phyloP scores from a whole-genome alignment of 2,113 vertebrate genomes.

The Malurus elegans region DNA sequence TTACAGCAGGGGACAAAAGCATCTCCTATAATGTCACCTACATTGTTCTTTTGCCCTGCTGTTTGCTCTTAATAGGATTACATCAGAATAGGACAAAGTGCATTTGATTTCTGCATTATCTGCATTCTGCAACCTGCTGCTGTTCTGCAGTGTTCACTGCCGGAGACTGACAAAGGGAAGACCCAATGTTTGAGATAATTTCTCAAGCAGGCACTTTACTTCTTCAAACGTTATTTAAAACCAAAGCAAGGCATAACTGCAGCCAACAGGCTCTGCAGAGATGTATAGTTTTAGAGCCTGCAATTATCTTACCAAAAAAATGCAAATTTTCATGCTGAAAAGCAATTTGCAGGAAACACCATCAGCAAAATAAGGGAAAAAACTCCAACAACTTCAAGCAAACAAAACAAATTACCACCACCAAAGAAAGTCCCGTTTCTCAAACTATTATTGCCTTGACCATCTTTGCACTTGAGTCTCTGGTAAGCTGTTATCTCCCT shows the following conservation, averaged over 20 bases:
- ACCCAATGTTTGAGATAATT: not conserved
- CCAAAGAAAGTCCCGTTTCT: accelerated
- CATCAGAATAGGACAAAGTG: not conserved
- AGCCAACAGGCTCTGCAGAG: not conserved
- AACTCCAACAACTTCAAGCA: not conserved
- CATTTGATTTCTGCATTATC: constrained; percentile 8
- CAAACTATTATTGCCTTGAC: not conserved
- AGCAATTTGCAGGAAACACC: not conserved
- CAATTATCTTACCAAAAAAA: not conserved
- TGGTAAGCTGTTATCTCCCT: not conserved
- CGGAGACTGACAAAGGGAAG: not conserved
- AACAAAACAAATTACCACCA: not conserved
- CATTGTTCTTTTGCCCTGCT: not conserved
- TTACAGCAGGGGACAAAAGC: not conserved
- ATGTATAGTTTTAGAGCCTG: not conserved
- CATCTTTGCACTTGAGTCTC: not conserved
- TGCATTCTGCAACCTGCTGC: not conserved
- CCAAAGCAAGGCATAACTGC: not conserved
- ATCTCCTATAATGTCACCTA: not conserved
- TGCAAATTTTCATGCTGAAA: not conserved
- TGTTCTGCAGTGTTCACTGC: not conserved
- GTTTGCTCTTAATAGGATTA: not conserved
- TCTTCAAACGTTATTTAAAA: not conserved
- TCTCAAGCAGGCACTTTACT: not conserved
- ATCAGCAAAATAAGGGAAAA: not conserved